Evolutionary conservation across 2,888 invertebrate species (phyloP), one percentile per base, ranked within the genome.

Genomic region (Danaus chrysippus): DNA sequence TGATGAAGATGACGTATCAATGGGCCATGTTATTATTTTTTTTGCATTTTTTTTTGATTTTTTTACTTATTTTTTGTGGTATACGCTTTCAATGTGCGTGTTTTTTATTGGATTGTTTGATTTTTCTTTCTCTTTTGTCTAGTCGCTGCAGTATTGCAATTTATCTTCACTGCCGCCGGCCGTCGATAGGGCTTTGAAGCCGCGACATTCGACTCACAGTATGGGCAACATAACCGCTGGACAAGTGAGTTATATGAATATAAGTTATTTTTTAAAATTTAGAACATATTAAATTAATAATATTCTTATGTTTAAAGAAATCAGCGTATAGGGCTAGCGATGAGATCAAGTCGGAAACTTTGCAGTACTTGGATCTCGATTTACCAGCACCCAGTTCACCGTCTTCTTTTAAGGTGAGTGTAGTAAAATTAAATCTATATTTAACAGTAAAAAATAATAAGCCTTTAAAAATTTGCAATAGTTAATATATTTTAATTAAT

Each of bases 351-450:
- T 68, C 78, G 0, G 84, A 84, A 57, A 76, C 72, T 0, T 69
- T 91, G 15, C 97, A 98, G 77, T 98, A 98, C 86, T 92, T 98
- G 67, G 98, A 98, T 84, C 91, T 98, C 68, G 97, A 97, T 84
- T 92, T 96, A 15, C 94, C 95, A 70, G 90, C 92, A 0, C 90
- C 92, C 0, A 79, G 49, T n/a, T 49, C 76, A 52, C 76, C 84
- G 3, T 55, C 74, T 10, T 55, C 75, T 3, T 56, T 72, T 0
- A 79, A 76, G 76, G 85, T 84, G 76, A 70, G 49, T 1, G 23
- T 34, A 34, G 23, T 34, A 5, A 6, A 1, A 34, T 34, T 6
- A 3, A 34, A 34, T 34, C 23, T 1, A 5, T 34, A 34, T 23
- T 1, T 5, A 1, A 23, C 23, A 23, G 23, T 23, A 34, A 1